Evolutionary conservation across 2,888 invertebrate species (phyloP).

Genomic region (Lysandra coridon): DNA sequence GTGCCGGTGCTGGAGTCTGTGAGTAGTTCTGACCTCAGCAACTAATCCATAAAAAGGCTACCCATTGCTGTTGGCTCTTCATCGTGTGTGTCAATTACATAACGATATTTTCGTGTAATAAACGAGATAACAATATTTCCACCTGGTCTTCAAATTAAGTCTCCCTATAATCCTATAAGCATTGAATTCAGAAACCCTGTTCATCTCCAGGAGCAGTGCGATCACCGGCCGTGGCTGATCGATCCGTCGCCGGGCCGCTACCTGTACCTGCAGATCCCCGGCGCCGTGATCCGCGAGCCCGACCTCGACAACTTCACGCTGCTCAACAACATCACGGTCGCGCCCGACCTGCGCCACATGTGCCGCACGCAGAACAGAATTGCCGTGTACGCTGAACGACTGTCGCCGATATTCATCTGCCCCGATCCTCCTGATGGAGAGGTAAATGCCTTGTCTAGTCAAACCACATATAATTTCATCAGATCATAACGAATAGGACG

Average conservation of each 20-base stretch:
- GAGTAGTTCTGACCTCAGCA: background rate
- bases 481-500: too few relatives aligned
- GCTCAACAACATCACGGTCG: constrained; percentile 80
- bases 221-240: constrained; percentile 89
- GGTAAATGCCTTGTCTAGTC: constrained; percentile 41
- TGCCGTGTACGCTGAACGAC: constrained; percentile 86
- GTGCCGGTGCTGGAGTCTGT: too few relatives aligned
- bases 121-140: too few relatives aligned
- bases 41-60: background rate
- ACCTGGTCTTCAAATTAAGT: too few relatives aligned
- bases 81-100: too few relatives aligned
- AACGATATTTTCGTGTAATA: too few relatives aligned
- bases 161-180: too few relatives aligned
- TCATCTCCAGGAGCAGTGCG: constrained; percentile 85
- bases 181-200: background rate
- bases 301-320: constrained; percentile 75
- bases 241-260: constrained; percentile 88
- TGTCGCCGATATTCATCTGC: constrained; percentile 82
- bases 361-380: constrained; percentile 90
- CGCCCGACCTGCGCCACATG: constrained; percentile 75
- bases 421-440: constrained; percentile 70
- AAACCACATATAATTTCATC: background rate
- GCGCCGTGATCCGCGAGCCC: constrained; percentile 79
- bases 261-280: constrained; percentile 88
- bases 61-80: too few relatives aligned